Conservation (phyloP, 2,888 invertebrate genomes). For the Patella ulyssiponensis region DNA sequence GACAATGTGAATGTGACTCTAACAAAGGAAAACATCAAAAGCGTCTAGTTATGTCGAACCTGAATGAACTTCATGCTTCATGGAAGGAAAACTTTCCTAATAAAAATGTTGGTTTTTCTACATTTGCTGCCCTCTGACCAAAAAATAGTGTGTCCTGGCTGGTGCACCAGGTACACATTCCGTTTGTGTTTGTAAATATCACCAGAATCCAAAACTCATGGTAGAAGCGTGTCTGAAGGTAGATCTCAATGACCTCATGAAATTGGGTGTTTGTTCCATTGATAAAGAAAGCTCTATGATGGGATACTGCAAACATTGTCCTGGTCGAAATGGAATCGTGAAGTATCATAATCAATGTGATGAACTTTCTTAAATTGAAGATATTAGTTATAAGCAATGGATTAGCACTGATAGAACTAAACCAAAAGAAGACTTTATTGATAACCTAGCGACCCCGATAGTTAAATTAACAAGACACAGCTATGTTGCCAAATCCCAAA, state of each 20-base stretch:
- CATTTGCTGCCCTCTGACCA: not conserved
- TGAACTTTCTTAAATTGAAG: slow-evolving; percentile 15
- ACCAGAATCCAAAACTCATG: slow-evolving; percentile 5
- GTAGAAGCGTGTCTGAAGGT: not conserved
- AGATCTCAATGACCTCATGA: slow-evolving; percentile 2
- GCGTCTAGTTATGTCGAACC: not conserved
- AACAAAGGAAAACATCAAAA: slow-evolving; percentile 1
- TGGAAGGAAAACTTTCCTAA: not conserved
- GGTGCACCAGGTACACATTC: not conserved
- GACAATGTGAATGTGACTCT: not conserved
- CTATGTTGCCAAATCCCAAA: slow-evolving; percentile 17
- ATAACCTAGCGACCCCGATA: too few relatives aligned
- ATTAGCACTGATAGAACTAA: slow-evolving; percentile 10
- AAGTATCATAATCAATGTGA: slow-evolving; percentile 16
- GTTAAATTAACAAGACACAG: too few relatives aligned
- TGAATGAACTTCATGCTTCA: not conserved
- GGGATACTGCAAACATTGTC: slow-evolving; percentile 14
- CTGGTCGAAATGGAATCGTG: not conserved
- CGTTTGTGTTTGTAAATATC: slow-evolving; percentile 11
- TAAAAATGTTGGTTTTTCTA: not conserved
- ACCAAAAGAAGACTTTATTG: slow-evolving; percentile 18
- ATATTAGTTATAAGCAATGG: slow-evolving; percentile 15
- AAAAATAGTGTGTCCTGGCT: slow-evolving; percentile 16
- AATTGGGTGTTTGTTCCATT: not conserved
- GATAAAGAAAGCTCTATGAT: slow-evolving; percentile 5